Percentiles rank a stretch among this genome's conserved stretches.
These are phyloP conservation scores for Diabrotica undecimpunctata DNA, from an alignment of 1,140 invertebrate species.

Conservation along the genomic window DNA sequence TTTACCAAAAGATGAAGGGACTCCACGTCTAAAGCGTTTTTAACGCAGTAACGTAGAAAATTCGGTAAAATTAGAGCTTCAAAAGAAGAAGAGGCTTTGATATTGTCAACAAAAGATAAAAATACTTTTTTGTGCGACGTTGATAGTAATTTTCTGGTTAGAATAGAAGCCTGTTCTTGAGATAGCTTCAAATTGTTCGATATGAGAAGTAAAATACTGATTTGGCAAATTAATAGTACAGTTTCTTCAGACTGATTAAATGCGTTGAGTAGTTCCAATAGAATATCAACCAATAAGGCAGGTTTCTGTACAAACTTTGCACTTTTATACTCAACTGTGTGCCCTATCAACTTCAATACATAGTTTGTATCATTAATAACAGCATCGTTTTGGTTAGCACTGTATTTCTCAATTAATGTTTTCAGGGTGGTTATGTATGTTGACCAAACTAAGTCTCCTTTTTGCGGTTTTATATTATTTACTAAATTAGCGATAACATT, in stretches of 20 bases:
- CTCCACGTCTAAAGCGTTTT: constrained; percentile 51
- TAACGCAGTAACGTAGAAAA: constrained; percentile 60
- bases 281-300: constrained; percentile 47
- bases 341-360: constrained; percentile 56
- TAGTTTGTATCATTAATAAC: constrained; percentile 42
- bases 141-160: constrained; percentile 60
- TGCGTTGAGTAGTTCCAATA: constrained; percentile 51
- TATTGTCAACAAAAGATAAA: constrained; percentile 60
- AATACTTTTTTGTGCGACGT: constrained; percentile 55
- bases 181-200: constrained; percentile 59
- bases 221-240: constrained; percentile 53
- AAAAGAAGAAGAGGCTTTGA: constrained; percentile 65
- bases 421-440: constrained; percentile 43
- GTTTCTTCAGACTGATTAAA: constrained; percentile 51
- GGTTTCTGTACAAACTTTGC: constrained; percentile 62
- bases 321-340: constrained; percentile 58
- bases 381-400: constrained; percentile 28
- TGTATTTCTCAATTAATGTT: constrained; percentile 31
- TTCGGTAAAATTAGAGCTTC: constrained; percentile 69
- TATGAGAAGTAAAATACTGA: constrained; percentile 57
- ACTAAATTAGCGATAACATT: constrained; percentile 59
- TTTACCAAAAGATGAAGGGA: constrained; percentile 60
- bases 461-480: constrained; percentile 55
- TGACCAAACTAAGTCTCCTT: constrained; percentile 59
- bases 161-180: constrained; percentile 64